phyloP scores from a whole-genome alignment of 2,113 vertebrate genomes.

The Hypocryptadius cinnamomeus region DNA sequence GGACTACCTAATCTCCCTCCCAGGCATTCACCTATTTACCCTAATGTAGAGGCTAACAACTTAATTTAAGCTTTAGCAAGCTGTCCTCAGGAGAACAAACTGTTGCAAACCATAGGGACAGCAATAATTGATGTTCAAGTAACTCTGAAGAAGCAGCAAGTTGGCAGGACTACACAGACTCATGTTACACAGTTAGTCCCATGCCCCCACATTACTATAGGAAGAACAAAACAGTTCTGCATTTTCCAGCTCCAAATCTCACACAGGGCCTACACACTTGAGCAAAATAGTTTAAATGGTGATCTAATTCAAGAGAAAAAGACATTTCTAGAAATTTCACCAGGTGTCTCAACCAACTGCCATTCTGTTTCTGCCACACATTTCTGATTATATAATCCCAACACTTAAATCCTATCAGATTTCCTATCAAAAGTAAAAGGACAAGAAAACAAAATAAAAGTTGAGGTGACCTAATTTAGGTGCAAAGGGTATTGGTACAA shows the following conservation, averaged over 20 bases:
- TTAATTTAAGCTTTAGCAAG: not conserved
- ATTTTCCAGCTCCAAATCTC: not conserved
- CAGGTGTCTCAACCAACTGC: not conserved
- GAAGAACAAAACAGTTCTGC: not conserved
- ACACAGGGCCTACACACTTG: fast-evolving
- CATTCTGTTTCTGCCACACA: not conserved
- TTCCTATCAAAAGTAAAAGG: not conserved
- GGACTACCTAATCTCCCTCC: not conserved
- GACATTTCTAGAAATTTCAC: not conserved
- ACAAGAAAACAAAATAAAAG: not conserved
- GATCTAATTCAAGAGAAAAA: not conserved
- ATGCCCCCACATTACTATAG: not conserved
- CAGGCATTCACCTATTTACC: not conserved
- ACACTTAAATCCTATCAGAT: not conserved
- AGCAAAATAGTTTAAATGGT: not conserved
- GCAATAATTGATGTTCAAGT: not conserved
- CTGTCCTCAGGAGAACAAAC: not conserved
- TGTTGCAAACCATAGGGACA: not conserved
- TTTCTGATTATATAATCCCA: not conserved
- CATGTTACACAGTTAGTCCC: not conserved
- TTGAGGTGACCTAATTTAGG: not conserved
- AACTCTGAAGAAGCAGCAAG: not conserved
- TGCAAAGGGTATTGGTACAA: not conserved
- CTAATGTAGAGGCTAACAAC: not conserved
- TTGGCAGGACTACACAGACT: not conserved